Conservation (phyloP, 2,113 vertebrate genomes). For the Xenopus laevis region DNA sequence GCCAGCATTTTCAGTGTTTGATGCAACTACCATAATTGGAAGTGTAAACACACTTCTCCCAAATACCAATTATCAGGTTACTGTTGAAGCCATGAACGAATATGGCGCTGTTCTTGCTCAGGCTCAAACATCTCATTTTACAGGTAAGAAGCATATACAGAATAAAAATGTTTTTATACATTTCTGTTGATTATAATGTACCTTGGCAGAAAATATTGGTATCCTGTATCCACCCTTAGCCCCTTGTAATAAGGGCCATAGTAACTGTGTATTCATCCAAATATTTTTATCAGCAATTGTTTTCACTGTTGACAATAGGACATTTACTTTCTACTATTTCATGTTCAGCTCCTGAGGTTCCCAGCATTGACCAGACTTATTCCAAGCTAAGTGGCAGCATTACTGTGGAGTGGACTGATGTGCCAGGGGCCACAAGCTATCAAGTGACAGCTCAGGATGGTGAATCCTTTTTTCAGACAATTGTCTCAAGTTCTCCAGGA, state of each 20-base stretch:
- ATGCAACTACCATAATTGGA: constrained; percentile 62
- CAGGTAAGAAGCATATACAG: constrained; percentile 54
- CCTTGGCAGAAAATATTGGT: no score
- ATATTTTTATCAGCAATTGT: no score
- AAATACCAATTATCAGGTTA: constrained; percentile 64
- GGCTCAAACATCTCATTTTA: constrained; percentile 55
- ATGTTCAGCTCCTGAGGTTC: constrained; percentile 73
- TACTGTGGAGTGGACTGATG: constrained; percentile 79
- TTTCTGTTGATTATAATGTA: no score
- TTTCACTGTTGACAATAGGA: not conserved
- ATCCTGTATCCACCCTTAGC: no score
- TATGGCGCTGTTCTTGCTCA: constrained; percentile 59
- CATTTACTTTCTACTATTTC: not conserved
- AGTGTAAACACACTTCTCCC: constrained; percentile 67
- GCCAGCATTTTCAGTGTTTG: constrained; percentile 59
- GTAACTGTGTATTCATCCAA: no score
- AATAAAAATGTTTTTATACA: no score
- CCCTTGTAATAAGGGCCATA: no score
- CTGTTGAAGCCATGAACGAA: constrained; percentile 70
- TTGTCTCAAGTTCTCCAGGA: constrained; percentile 69
- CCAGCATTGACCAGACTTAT: constrained; percentile 74
- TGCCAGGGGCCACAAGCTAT: constrained; percentile 76
- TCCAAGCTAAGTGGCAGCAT: constrained; percentile 86
- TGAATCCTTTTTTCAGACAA: constrained; percentile 68
- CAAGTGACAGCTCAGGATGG: constrained; percentile 69